Percentiles rank a stretch among this genome's conserved stretches.
Conservation (phyloP, 2,113 vertebrate genomes). For the Cervus canadensis region DNA sequence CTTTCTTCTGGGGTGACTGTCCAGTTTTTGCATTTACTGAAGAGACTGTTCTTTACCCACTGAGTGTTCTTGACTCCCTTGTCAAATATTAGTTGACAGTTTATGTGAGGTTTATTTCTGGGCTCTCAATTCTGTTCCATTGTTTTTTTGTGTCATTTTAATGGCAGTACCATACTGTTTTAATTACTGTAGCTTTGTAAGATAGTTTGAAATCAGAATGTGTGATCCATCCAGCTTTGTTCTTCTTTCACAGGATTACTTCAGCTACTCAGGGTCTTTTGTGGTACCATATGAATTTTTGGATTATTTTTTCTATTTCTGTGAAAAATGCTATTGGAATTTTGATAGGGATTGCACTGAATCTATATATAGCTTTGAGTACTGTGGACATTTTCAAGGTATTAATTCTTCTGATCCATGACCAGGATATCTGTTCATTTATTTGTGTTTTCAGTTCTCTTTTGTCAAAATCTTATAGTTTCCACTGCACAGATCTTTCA, state of each 20-base stretch:
- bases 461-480: neutral
- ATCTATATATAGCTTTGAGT: neutral
- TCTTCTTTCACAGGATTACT: neutral
- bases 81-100: neutral
- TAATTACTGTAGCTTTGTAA: neutral
- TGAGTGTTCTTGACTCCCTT: neutral
- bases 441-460: neutral
- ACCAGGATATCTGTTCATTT: neutral
- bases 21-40: neutral
- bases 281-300: neutral
- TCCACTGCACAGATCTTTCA: neutral
- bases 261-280: neutral
- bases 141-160: neutral
- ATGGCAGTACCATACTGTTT: neutral
- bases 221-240: neutral
- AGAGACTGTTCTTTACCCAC: neutral
- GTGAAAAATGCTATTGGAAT: neutral
- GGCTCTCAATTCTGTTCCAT: neutral
- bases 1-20: neutral
- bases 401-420: neutral
- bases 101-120: neutral
- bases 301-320: neutral
- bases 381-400: neutral
- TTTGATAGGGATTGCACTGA: neutral
- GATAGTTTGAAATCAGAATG: neutral